Evolutionary conservation across 2,797 vertebrate genomes (phyloP), one percentile per base, ranked within the genome.

Genomic region (Buphagus erythrorhynchus): DNA sequence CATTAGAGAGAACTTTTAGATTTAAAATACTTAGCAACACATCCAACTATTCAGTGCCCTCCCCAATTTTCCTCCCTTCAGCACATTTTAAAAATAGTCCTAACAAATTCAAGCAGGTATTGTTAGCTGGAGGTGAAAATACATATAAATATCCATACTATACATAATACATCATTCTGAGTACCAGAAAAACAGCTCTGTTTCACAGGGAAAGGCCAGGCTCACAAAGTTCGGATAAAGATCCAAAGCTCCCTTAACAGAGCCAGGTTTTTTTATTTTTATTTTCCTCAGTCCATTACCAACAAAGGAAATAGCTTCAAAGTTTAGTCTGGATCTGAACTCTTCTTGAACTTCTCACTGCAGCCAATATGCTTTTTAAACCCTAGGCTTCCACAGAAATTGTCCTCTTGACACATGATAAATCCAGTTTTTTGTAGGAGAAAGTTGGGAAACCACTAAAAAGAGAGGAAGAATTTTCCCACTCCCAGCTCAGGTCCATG

Each of bases 101-200:
- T 90, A 95, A 81, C 58, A 91, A 88, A 93, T 88, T 92, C 89
- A 94, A 93, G 84, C 43, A 95, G 89, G 69, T 92, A 90, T 90
- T 86, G 91, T 93, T 93, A 86, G 91, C 87, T 90, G 73, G 91
- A 95, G 69, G 91, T 96, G 69, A 91, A 94, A 96, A 96, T 86
- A 95, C 75, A 78, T 87, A 88, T 88, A 92, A 94, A 92, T 78
- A 94, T 80, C 68, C 38, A 54, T 24, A 42, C 54, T 69, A 88
- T 91, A 75, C 78, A 83, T 86, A 90, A 92, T 75, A 83, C 72
- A 91, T 96, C 58, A 89, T 78, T 75, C 91, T 59, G 75, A 72
- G 59, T 33, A 72, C 25, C 88, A 93, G 89, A 90, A 91, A 95
- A 95, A 86, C 29, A 80, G 68, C 54, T 75, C 72, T 80, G 54